Base-by-base conservation (phyloP, 2,888 invertebrate species). In the Fabriciana adippe region DNA sequence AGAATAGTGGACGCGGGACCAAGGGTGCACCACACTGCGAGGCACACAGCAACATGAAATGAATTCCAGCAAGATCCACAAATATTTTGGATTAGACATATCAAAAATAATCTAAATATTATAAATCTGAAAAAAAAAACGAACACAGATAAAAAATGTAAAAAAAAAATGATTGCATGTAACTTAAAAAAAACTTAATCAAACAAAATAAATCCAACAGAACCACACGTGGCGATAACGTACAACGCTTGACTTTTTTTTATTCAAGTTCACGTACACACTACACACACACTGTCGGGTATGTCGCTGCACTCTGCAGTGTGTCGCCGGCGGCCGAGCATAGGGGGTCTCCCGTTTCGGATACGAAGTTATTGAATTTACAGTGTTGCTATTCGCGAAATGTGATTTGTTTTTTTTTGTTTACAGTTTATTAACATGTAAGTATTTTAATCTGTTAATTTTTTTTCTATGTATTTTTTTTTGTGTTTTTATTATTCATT, bases 241-340 rank as follows among this genome's bases (percentile, higher is more conserved):
- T 41, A 2, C 0, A 26, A 45, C 66, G 63, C 66, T 63, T 69
- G 41, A 18, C 50, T 55, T 57, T 66, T n/a, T 65, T 56, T 55
- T 63, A 60, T 51, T 66, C 69, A 66, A 66, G 66, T 66, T 66
- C 66, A 69, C 26, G 15, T 45, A 59, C 63, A 66, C 69, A 6
- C 45, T 45, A 59, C 63, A 66, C 69, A 6, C 45, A 62, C 13
- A 14, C 16, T 26, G 48, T 8, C n/a, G 13, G 18, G 14, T 55
- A 18, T n/a, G 56, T 41, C 35, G 47, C 48, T 35, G 35, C 45
- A 47, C 18, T 47, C 48, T 54, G 48, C 62, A 69, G 69, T 69
- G 66, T 48, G 62, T 15, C 53, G 47, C 21, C 62, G 50, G 45
- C 62, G 26, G 35, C 26, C 65, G 66, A 55, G 26, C 61, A 50